Percentiles rank a stretch among this genome's conserved stretches.
phyloP scores from a whole-genome alignment of 2,797 vertebrate species.

The Eulemur albifrons region DNA sequence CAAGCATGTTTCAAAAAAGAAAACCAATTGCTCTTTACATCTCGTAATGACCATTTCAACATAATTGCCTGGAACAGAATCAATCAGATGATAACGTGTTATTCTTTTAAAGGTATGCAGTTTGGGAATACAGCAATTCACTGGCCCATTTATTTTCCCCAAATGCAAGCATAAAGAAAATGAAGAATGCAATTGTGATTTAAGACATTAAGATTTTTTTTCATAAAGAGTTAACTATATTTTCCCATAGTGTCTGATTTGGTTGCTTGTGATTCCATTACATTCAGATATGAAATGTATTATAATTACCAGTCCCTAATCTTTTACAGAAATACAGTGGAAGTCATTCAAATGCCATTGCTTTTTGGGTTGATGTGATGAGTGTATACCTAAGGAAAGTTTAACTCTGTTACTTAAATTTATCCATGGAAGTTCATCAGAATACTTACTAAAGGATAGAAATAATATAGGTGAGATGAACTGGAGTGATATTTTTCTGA shows the following conservation, averaged over 20 bases:
- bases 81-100: not conserved
- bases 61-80: constrained; percentile 16
- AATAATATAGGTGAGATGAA: not conserved
- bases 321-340: not conserved
- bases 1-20: not conserved
- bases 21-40: not conserved
- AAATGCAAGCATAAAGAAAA: constrained; percentile 7
- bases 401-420: not conserved
- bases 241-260: constrained; percentile 8
- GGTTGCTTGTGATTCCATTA: not conserved
- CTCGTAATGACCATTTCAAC: constrained; percentile 1
- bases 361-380: not conserved
- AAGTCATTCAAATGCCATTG: not conserved
- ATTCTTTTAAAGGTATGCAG: not conserved
- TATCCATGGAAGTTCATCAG: not conserved
- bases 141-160: not conserved
- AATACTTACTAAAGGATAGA: not conserved
- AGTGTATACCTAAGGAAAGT: not conserved
- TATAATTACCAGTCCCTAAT: not conserved
- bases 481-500: not conserved
- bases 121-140: not conserved
- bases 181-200: constrained; percentile 35
- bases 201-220: not conserved
- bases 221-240: not conserved
- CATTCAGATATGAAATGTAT: not conserved